Conservation (phyloP, 2,888 invertebrate species). For the Catonia carolina region DNA sequence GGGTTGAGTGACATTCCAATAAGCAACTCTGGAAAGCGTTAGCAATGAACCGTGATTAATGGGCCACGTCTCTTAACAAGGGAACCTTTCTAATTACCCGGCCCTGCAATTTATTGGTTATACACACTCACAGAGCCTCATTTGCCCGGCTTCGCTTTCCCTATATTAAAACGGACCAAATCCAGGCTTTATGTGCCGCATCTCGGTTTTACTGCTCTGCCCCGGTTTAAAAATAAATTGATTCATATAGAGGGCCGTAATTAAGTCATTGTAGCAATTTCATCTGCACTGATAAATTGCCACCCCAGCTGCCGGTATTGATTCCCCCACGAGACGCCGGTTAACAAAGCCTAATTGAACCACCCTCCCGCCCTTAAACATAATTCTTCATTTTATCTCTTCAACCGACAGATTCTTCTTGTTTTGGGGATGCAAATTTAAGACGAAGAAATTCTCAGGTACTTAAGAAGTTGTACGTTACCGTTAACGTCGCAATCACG, state of each 20-base stretch:
- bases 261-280: conserved; percentile 28
- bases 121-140: conserved; percentile 24
- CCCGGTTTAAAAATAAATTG: conserved; percentile 28
- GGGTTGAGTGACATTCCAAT: conserved; percentile 34
- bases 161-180: conserved; percentile 1
- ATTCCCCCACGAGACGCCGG: too few relatives aligned
- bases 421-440: too few relatives aligned
- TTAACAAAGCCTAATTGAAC: too few relatives aligned
- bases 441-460: too few relatives aligned
- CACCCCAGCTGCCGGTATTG: not conserved
- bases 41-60: conserved; percentile 34
- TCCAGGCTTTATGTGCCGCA: conserved; percentile 5
- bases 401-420: too few relatives aligned
- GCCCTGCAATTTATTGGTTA: conserved; percentile 34
- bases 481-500: too few relatives aligned
- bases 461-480: too few relatives aligned
- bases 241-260: conserved; percentile 27
- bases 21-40: conserved; percentile 31
- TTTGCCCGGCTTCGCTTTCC: conserved; percentile 25
- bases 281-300: conserved; percentile 24
- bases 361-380: too few relatives aligned
- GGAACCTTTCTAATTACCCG: conserved; percentile 35
- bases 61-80: conserved; percentile 24
- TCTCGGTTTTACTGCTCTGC: conserved; percentile 22
- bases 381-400: too few relatives aligned